phyloP scores from a whole-genome alignment of 2,113 vertebrate genomes.

The Spermophilus dauricus region DNA sequence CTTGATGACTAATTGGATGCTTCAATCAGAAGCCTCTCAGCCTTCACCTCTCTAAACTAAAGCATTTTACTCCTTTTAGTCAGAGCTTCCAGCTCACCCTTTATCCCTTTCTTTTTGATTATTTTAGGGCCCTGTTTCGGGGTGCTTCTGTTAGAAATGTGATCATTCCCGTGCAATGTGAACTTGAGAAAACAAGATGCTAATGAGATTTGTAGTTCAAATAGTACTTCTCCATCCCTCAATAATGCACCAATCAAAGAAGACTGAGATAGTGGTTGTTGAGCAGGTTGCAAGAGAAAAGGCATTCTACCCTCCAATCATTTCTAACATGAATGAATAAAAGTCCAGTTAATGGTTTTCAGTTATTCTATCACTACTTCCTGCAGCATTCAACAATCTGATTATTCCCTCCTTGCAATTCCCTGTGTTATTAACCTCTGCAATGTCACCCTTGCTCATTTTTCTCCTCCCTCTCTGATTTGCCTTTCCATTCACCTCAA shows the following conservation, averaged over 20 bases:
- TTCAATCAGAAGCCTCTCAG: slow-evolving; percentile 40
- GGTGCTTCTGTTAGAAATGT: slow-evolving; percentile 40
- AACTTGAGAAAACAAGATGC: slow-evolving; percentile 36
- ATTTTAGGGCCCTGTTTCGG: slow-evolving; percentile 47
- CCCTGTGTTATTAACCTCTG: background rate
- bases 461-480: background rate
- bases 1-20: background rate
- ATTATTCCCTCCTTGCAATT: slow-evolving; percentile 26
- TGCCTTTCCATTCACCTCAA: background rate
- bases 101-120: slow-evolving; percentile 58
- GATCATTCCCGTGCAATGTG: background rate
- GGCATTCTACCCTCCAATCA: background rate
- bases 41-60: slow-evolving; percentile 31
- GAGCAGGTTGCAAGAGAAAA: slow-evolving; percentile 2
- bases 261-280: background rate
- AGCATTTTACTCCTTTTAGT: background rate
- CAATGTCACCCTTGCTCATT: background rate
- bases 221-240: background rate
- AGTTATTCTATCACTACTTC: background rate
- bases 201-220: slow-evolving; percentile 40
- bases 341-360: background rate
- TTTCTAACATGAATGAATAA: background rate
- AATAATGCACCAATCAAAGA: background rate
- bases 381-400: background rate
- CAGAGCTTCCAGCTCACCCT: slow-evolving; percentile 1